Conservation (phyloP, 2,113 vertebrate genomes). For the Cryptotis parvus region DNA sequence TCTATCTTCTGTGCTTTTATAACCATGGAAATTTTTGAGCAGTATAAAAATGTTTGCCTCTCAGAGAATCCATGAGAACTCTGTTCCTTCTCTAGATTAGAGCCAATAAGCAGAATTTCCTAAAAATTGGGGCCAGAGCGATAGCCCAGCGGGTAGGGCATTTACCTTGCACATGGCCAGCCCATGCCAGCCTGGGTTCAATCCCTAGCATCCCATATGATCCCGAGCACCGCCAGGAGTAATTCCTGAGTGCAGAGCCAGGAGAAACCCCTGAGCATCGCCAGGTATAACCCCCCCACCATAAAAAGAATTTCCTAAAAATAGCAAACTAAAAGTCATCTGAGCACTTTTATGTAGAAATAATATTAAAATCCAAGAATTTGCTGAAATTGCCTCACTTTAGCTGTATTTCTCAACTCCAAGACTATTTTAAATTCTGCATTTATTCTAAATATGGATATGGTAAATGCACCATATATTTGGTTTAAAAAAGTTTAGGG, state of each 20-base stretch:
- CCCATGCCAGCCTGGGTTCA: too few relatives aligned
- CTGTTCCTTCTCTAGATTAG: background rate
- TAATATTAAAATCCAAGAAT: background rate
- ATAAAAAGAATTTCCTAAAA: background rate
- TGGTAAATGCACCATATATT: background rate
- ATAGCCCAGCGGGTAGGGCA: too few relatives aligned
- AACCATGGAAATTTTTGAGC: background rate
- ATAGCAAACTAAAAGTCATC: background rate
- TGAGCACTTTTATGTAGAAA: constrained; percentile 39
- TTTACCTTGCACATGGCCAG: too few relatives aligned
- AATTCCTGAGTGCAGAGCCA: too few relatives aligned
- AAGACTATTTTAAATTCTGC: constrained; percentile 35
- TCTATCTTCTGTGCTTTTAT: constrained; percentile 4
- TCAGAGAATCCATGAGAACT: background rate
- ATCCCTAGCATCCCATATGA: too few relatives aligned
- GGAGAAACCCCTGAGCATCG: too few relatives aligned
- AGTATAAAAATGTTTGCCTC: constrained; percentile 31
- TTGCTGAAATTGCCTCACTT: constrained; percentile 4
- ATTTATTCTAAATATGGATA: constrained; percentile 20
- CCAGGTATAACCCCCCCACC: too few relatives aligned
- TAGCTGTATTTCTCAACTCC: constrained; percentile 18
- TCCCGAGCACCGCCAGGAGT: too few relatives aligned
- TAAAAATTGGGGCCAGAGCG: too few relatives aligned
- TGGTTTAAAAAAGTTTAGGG: constrained; percentile 7
- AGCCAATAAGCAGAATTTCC: background rate